Evolutionary conservation across 2,797 vertebrate genomes (phyloP).

Genomic region (Hafferia zeledoni): DNA sequence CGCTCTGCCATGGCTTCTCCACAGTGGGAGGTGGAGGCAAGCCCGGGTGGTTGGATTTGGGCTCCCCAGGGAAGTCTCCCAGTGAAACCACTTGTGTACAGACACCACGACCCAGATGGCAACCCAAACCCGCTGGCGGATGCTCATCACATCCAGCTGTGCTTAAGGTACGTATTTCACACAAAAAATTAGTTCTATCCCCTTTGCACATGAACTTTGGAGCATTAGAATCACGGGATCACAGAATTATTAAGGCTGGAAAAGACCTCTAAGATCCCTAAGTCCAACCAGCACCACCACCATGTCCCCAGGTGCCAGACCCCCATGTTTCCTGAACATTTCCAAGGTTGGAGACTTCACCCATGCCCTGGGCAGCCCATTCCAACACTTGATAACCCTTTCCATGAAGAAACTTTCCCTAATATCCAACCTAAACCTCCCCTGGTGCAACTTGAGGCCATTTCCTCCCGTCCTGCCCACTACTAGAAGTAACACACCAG

Average conservation of each 20-base stretch:
- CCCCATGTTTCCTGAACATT: background rate
- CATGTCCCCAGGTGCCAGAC: background rate
- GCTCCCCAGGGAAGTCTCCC: background rate
- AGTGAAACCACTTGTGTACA: background rate
- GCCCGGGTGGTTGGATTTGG: background rate
- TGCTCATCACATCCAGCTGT: background rate
- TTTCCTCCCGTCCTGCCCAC: fast-evolving
- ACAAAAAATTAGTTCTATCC: background rate
- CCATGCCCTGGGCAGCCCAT: background rate
- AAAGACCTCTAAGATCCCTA: background rate
- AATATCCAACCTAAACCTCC: background rate
- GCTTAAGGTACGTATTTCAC: background rate
- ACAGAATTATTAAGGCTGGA: background rate
- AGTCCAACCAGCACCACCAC: background rate
- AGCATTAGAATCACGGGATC: background rate
- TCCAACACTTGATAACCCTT: background rate
- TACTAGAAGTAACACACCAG: background rate
- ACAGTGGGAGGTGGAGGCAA: too few species aligned
- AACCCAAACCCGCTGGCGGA: background rate
- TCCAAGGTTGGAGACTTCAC: background rate
- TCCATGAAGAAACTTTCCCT: background rate
- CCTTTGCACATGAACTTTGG: background rate
- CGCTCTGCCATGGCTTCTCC: too few species aligned
- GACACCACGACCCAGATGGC: fast-evolving
- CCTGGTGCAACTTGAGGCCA: fast-evolving